These are phyloP conservation scores for Centruroides vittatus DNA, from an alignment of 1,140 invertebrate genomes.

Conservation along the genomic window DNA sequence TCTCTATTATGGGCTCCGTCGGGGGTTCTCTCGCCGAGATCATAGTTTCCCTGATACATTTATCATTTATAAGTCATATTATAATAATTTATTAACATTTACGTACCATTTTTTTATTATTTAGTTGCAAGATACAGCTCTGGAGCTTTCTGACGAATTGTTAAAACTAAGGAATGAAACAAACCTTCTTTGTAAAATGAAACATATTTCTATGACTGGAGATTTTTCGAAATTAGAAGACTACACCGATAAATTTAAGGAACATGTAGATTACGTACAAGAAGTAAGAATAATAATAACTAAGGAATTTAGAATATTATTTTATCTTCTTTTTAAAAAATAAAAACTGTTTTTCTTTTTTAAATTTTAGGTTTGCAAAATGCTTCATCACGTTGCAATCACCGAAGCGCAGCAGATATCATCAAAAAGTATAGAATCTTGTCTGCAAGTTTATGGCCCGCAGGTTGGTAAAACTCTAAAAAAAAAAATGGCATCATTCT, in stretches of 20 bases:
- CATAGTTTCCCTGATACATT: too few species aligned
- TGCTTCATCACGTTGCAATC: conserved; percentile 84
- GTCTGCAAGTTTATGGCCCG: conserved; percentile 63
- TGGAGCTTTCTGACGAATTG: conserved; percentile 54
- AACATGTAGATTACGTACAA: conserved; percentile 81
- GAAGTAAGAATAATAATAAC: conserved; percentile 42
- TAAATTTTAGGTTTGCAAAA: conserved; percentile 72
- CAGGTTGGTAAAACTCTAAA: conserved; percentile 22
- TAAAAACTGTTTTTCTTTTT: neutral
- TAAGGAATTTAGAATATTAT: too few species aligned
- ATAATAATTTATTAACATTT: too few species aligned
- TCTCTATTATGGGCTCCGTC: too few species aligned
- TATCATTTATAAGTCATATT: too few species aligned
- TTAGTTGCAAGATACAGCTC: conserved; percentile 49
- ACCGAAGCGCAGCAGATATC: conserved; percentile 88
- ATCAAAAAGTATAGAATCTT: conserved; percentile 86
- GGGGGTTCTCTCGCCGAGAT: too few species aligned
- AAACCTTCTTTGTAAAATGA: conserved; percentile 59
- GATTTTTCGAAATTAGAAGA: conserved; percentile 68
- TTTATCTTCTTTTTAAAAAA: too few species aligned
- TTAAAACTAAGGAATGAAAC: conserved; percentile 48
- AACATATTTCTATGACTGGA: conserved; percentile 58
- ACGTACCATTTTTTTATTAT: neutral
- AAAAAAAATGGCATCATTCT: neutral
- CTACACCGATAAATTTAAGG: conserved; percentile 64